Evolutionary conservation across 1,140 invertebrate species (phyloP).

Genomic region (Heliconius nattereri): DNA sequence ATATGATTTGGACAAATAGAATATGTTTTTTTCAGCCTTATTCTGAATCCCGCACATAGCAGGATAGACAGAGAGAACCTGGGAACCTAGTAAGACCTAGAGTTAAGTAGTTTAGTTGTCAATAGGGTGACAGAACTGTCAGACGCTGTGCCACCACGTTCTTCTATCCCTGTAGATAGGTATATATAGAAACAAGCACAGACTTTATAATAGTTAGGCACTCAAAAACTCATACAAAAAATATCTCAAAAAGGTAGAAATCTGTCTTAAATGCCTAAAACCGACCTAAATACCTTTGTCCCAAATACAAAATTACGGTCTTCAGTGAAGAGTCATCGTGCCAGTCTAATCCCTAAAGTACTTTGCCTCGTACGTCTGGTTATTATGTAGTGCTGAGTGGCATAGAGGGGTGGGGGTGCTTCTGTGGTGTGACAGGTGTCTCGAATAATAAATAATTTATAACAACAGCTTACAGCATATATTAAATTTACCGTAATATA

Average conservation of each 20-base stretch:
- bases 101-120: no score
- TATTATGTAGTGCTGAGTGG: neutral
- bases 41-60: no score
- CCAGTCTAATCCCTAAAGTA: constrained; percentile 24
- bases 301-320: constrained; percentile 40
- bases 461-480: no score
- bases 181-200: no score
- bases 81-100: neutral
- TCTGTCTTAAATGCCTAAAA: constrained; percentile 14
- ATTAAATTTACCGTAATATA: no score
- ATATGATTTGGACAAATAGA: no score
- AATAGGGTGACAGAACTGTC: no score
- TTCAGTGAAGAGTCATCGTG: constrained; percentile 37
- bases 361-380: neutral
- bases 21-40: no score
- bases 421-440: neutral
- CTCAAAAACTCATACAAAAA: neutral
- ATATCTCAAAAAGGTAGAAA: neutral
- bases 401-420: neutral
- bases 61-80: no score
- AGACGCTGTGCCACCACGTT: no score
- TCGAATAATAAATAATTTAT: no score
- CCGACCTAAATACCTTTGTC: constrained; percentile 40
- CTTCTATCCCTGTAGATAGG: no score
- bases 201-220: neutral